Percentiles rank a stretch among this genome's conserved stretches.
phyloP scores from a whole-genome alignment of 2,888 invertebrate genomes.

The Uloborus plumipes region DNA sequence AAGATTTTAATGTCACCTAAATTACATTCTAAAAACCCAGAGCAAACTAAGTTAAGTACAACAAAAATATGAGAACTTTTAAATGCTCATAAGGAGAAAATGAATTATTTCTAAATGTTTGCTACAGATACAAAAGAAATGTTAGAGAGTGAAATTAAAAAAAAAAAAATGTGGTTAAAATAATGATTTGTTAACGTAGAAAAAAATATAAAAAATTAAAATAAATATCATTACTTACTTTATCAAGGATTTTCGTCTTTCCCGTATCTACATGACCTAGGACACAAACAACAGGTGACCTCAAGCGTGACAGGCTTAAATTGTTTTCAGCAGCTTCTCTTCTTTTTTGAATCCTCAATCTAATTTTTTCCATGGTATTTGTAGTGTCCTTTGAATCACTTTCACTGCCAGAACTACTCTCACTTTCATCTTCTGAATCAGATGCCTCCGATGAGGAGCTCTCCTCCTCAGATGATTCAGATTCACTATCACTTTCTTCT shows the following conservation, averaged over 20 bases:
- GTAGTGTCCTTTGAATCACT: slow-evolving; percentile 72
- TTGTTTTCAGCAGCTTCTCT: slow-evolving; percentile 80
- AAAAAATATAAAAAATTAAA: not conserved
- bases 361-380: slow-evolving; percentile 75
- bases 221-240: slow-evolving; percentile 73
- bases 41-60: no score
- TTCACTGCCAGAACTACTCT: slow-evolving; percentile 70
- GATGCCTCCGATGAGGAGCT: slow-evolving; percentile 74
- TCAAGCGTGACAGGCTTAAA: slow-evolving; percentile 79
- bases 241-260: slow-evolving; percentile 99
- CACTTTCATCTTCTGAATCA: slow-evolving; percentile 75
- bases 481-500: slow-evolving; percentile 72
- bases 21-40: no score
- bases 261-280: slow-evolving; percentile 99
- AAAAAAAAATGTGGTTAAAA: no score
- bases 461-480: slow-evolving; percentile 71
- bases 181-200: no score
- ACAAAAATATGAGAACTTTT: not conserved
- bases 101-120: not conserved
- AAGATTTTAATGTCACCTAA: no score
- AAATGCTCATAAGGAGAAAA: not conserved
- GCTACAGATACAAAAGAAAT: not conserved
- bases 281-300: slow-evolving; percentile 98
- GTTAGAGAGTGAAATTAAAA: not conserved
- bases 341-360: slow-evolving; percentile 81